A percentile compares a stretch with the other conserved stretches of the same genome.
phyloP scores from a whole-genome alignment of 2,797 vertebrate species.

The Gobionotothen gibberifrons region DNA sequence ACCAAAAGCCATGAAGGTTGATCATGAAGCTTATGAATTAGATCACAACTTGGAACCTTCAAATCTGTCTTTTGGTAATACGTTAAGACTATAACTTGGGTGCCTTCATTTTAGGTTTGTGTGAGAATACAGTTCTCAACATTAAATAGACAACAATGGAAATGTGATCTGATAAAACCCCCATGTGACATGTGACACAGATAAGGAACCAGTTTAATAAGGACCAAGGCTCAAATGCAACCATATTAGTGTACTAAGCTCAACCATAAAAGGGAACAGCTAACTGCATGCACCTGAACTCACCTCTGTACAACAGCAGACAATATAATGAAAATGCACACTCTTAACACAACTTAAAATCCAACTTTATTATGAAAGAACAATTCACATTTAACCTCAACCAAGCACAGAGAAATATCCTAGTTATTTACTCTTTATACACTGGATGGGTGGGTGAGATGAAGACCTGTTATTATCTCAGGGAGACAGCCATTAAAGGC shows the following conservation, averaged over 20 bases:
- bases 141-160: background rate
- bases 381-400: slow-evolving; percentile 29
- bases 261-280: background rate
- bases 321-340: background rate
- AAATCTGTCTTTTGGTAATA: background rate
- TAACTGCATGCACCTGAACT: background rate
- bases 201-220: slow-evolving; percentile 3
- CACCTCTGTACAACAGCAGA: background rate
- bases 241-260: background rate
- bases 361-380: slow-evolving; percentile 42
- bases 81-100: background rate
- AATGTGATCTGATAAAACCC: background rate
- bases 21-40: no score
- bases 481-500: background rate
- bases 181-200: background rate
- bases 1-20: no score
- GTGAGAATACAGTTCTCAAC: background rate
- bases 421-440: slow-evolving; percentile 1
- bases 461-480: background rate
- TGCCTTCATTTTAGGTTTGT: background rate
- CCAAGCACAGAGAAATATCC: background rate
- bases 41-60: background rate
- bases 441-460: background rate
- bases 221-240: background rate
- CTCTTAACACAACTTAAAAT: slow-evolving; percentile 1